Evolutionary conservation across 2,888 invertebrate species (phyloP).

Genomic region (Oscheius onirici): DNA sequence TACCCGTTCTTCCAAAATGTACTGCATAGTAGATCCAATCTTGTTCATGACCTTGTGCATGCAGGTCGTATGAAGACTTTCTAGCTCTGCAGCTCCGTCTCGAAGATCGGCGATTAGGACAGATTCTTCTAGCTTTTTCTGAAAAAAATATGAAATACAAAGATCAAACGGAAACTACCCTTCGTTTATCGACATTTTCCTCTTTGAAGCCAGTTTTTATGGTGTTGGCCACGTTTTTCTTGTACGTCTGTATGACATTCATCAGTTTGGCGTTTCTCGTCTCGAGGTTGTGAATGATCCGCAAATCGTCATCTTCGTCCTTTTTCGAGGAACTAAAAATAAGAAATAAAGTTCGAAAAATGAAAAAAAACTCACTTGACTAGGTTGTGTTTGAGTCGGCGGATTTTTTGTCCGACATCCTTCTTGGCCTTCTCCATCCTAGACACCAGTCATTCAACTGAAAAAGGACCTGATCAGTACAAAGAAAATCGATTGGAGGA

Average conservation of each 20-base stretch:
- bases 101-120: slow-evolving; percentile 82
- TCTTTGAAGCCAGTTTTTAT: slow-evolving; percentile 53
- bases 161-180: slow-evolving; percentile 37
- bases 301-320: slow-evolving; percentile 40
- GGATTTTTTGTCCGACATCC: slow-evolving; percentile 36
- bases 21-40: slow-evolving; percentile 29
- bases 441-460: slow-evolving; percentile 8
- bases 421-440: slow-evolving; percentile 37
- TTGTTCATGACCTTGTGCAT: slow-evolving; percentile 43
- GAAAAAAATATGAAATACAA: slow-evolving; percentile 43
- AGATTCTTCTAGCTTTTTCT: slow-evolving; percentile 89
- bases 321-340: slow-evolving; percentile 39
- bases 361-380: slow-evolving; percentile 30
- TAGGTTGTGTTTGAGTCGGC: slow-evolving; percentile 32
- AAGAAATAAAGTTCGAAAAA: neutral
- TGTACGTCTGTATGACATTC: slow-evolving; percentile 35
- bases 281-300: slow-evolving; percentile 33
- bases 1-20: slow-evolving; percentile 39
- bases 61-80: slow-evolving; percentile 46
- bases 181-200: slow-evolving; percentile 55
- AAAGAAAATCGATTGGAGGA: neutral
- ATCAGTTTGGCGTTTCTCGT: slow-evolving; percentile 41
- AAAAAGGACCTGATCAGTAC: neutral
- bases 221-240: slow-evolving; percentile 47
- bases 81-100: slow-evolving; percentile 74